These are phyloP conservation scores for Empis stercorea DNA, from an alignment of 2,888 invertebrate species.

Conservation along the genomic window DNA sequence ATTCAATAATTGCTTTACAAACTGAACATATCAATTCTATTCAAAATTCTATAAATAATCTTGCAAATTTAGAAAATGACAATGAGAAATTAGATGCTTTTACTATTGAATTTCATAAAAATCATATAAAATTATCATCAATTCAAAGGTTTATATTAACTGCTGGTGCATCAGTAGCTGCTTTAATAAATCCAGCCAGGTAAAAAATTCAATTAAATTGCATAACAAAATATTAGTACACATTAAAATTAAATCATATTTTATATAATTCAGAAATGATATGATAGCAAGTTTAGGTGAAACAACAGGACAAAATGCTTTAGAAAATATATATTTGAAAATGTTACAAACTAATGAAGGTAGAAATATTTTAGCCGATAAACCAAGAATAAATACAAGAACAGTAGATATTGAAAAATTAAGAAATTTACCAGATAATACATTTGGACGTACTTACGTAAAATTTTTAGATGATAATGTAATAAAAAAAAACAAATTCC, in stretches of 20 bases:
- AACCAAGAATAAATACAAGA: constrained; percentile 75
- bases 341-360: constrained; percentile 75
- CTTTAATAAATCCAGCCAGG: constrained; percentile 66
- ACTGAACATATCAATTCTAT: no score
- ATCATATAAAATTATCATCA: constrained; percentile 49
- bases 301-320: constrained; percentile 64
- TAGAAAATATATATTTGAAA: constrained; percentile 54
- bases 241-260: neutral
- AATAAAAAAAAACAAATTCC: no score
- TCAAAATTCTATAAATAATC: neutral
- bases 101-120: constrained; percentile 45
- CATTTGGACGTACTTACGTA: constrained; percentile 75
- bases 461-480: constrained; percentile 67
- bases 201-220: constrained; percentile 11
- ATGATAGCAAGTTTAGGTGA: constrained; percentile 94
- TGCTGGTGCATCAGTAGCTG: constrained; percentile 75
- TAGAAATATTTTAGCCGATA: constrained; percentile 53
- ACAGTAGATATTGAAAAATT: constrained; percentile 66
- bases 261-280: constrained; percentile 47
- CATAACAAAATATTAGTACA: neutral
- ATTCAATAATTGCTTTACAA: no score
- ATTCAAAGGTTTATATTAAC: constrained; percentile 69
- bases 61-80: neutral
- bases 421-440: constrained; percentile 57
- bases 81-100: constrained; percentile 35